Base-by-base conservation (phyloP, 2,888 invertebrate species). In the Philopedon plagiatum region DNA sequence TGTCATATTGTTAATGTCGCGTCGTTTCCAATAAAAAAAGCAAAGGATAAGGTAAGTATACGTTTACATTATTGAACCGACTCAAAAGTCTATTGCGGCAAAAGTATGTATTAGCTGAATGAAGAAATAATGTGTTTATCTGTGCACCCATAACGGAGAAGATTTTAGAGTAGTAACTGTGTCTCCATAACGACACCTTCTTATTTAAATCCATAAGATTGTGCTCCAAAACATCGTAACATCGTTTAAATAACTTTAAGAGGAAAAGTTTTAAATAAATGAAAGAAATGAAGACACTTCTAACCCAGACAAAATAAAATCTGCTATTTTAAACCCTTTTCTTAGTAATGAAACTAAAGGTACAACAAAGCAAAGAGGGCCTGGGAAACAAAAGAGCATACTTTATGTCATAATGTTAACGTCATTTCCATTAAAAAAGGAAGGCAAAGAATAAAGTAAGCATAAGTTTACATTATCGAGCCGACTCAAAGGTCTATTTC, bases 401-500 rank as follows among this genome's bases (percentile, higher is more conserved):
- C 41, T 57, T 65, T 56, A 65, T 19, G 34, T 13, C 21, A 26
- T 39, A 11, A 56, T 41, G 44, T 41, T 56, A 26, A 61, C 32
- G 44, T 9, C 13, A 18, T 29, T 46, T 18, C 19, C 44, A 41
- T 41, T 65, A 15, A 65, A 65, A 65, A 65, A 56, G 37, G 19
- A 51, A 54, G 41, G 21, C 13, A n/a, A 56, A 23, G 21, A 23
- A 41, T 41, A 64, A 39, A 64, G 39, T 37, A 18, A 41, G 21
- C 26, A 64, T 64, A 64, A 64, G 54, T 54, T 54, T 56, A 41
- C 56, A 56, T 64, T 64, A 64, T 64, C 64, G 41, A 39, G 32
- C 54, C 49, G 13, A 41, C 23, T 49, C 26, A 49, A 56, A 37
- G 37, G 56, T 39, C 56, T 44, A 29, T 46, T 56, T 62, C 13